A percentile compares a stretch with the other conserved stretches of the same genome.
Evolutionary conservation across 2,888 invertebrate species (phyloP).

Genomic region (Drosophila paranaensis): DNA sequence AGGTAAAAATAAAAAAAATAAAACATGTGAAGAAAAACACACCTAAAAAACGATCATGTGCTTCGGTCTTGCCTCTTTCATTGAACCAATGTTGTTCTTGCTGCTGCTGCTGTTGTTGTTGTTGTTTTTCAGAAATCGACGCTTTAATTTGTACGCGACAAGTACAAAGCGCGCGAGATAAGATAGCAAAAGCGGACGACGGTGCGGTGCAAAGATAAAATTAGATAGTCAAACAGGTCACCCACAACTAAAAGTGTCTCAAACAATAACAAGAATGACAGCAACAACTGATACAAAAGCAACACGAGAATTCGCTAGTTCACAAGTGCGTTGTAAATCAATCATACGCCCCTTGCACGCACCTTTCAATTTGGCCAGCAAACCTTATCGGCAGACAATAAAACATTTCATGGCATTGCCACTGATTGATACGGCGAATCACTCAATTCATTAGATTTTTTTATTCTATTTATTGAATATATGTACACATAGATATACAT

Average conservation of each 20-base stretch:
- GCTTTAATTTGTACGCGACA: constrained; percentile 71
- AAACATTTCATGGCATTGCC: constrained; percentile 22
- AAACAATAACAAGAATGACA: background rate
- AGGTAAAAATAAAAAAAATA: constrained; percentile 31
- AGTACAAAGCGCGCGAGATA: constrained; percentile 56
- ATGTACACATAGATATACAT: background rate
- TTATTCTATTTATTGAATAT: constrained; percentile 3
- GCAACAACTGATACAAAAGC: background rate
- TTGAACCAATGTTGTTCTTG: constrained; percentile 20
- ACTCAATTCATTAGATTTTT: constrained; percentile 33
- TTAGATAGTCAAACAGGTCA: constrained; percentile 50
- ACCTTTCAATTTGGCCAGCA: constrained; percentile 18
- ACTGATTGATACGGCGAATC: constrained; percentile 40
- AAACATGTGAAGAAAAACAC: constrained; percentile 11
- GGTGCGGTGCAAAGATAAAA: constrained; percentile 36
- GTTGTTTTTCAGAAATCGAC: constrained; percentile 44
- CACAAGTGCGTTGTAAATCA: constrained; percentile 63
- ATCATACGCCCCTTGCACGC: constrained; percentile 58
- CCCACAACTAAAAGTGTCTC: constrained; percentile 11
- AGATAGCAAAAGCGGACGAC: constrained; percentile 49
- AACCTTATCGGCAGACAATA: constrained; percentile 33
- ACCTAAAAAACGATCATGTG: constrained; percentile 26
- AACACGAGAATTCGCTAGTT: constrained; percentile 38
- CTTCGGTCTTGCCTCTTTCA: constrained; percentile 10
- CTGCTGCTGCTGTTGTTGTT: constrained; percentile 19